Percentiles rank a stretch among this genome's conserved stretches.
phyloP scores from a whole-genome alignment of 2,797 vertebrate species.

The Sandelia bainsii region DNA sequence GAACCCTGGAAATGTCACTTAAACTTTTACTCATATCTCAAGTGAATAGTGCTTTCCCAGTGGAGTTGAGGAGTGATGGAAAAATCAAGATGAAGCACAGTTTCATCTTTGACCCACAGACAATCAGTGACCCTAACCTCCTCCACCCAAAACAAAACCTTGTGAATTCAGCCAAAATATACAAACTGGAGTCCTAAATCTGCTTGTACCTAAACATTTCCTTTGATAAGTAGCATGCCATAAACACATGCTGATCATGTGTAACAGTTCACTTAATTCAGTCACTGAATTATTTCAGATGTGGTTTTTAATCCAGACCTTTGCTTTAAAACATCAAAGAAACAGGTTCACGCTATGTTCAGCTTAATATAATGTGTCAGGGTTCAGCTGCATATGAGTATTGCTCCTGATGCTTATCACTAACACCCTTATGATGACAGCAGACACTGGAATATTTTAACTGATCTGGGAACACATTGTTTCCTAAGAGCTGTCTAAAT shows the following conservation, averaged over 20 bases:
- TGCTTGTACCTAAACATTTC: slow-evolving; percentile 53
- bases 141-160: slow-evolving; percentile 56
- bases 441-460: slow-evolving; percentile 17
- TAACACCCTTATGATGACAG: background rate
- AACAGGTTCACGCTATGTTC: background rate
- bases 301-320: background rate
- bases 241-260: slow-evolving; percentile 14
- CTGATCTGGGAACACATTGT: background rate
- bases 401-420: slow-evolving; percentile 25
- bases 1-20: slow-evolving; percentile 59
- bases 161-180: slow-evolving; percentile 55
- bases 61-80: slow-evolving; percentile 31
- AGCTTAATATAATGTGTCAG: background rate
- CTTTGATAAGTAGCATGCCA: slow-evolving; percentile 14
- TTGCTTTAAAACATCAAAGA: slow-evolving; percentile 4
- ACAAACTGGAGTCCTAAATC: slow-evolving; percentile 48
- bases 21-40: slow-evolving; percentile 56
- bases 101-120: slow-evolving; percentile 58
- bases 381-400: background rate
- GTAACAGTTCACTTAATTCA: background rate
- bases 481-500: slow-evolving; percentile 11
- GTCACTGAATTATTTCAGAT: background rate
- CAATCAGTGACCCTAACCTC: slow-evolving; percentile 37
- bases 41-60: slow-evolving; percentile 46
- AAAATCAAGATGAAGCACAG: slow-evolving; percentile 52